Conservation (phyloP, 2,797 vertebrate species). For the Micrastur ruficollis region DNA sequence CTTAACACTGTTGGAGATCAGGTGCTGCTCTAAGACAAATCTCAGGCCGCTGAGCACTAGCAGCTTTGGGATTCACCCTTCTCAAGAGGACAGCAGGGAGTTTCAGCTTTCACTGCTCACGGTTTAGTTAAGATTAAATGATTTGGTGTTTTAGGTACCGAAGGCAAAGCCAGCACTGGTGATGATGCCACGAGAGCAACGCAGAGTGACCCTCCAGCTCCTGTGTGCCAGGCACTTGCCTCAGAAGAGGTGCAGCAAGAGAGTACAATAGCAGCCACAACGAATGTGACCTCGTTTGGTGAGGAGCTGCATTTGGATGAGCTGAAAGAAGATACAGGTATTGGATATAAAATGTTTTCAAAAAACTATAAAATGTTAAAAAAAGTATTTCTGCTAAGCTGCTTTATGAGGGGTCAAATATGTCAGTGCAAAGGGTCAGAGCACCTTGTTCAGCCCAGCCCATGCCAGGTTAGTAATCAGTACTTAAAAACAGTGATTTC, state of each 20-base stretch:
- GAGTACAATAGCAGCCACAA: conserved; percentile 3
- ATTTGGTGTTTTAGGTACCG: conserved; percentile 69
- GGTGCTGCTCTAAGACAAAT: background rate
- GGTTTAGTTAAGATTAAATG: background rate
- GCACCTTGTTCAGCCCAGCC: background rate
- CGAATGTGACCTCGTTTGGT: conserved; percentile 9
- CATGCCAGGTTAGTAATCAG: background rate
- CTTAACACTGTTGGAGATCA: background rate
- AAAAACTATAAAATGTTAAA: background rate
- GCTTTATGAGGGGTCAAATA: background rate
- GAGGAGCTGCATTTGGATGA: conserved; percentile 61
- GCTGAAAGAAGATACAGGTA: conserved; percentile 75
- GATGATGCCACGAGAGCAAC: conserved; percentile 20
- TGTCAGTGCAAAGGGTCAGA: background rate
- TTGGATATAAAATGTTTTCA: background rate
- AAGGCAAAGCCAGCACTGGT: conserved; percentile 65
- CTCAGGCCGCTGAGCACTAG: background rate
- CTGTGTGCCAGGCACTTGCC: conserved; percentile 58
- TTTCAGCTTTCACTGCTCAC: background rate
- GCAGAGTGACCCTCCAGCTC: conserved; percentile 59
- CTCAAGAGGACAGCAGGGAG: background rate
- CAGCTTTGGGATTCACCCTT: background rate
- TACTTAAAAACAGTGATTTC: background rate
- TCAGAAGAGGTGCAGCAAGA: conserved; percentile 63
- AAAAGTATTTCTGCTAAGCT: background rate